Base-by-base conservation (phyloP, 2,888 invertebrate species). In the Cheilosia grossa region DNA sequence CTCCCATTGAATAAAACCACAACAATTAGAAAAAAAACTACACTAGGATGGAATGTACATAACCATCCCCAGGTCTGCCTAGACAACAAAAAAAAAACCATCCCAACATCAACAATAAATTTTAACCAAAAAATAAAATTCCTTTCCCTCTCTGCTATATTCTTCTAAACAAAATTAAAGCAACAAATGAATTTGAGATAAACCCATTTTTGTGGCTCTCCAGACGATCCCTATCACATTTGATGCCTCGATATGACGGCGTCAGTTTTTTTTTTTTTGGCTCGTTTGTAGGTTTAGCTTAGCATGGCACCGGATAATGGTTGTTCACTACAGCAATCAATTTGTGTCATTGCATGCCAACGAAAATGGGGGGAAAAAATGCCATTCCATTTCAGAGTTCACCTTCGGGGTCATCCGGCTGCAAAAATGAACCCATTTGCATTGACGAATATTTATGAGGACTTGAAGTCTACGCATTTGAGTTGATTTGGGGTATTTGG, bases 271-370 rank as follows among this genome's bases (percentile, higher is more conserved):
- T 2, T 9, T 13, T 37, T 37, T 13, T 13, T n/a, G n/a, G 37
- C 13, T 72, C 64, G 58, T 64, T 63, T 49, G 47, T 64, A 13
- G 33, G 24, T 54, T 54, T 24, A 19, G 15, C 27, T n/a, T 13
- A 24, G 70, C 63, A 27, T 63, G 42, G 51, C 51, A 72, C 30
- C 33, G 63, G 56, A 72, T 64, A 78, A 63, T 63, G 49, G 77
- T 56, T 24, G 53, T 15, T 51, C 17, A 42, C 40, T 54, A 54
- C 27, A 40, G 30, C 80, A 67, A 67, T 74, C 74, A 73, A 74
- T 67, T 80, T 80, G 53, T 74, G 74, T 61, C 67, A 67, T 61
- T 80, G 80, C 80, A 61, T 80, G 79, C 79, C 73, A 80, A 73
- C 47, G 33, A 64, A 53, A 42, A 54, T 13, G 4, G 42, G 51